Evolutionary conservation across 2,797 vertebrate genomes (phyloP).

Genomic region (Trematomus bernacchii): DNA sequence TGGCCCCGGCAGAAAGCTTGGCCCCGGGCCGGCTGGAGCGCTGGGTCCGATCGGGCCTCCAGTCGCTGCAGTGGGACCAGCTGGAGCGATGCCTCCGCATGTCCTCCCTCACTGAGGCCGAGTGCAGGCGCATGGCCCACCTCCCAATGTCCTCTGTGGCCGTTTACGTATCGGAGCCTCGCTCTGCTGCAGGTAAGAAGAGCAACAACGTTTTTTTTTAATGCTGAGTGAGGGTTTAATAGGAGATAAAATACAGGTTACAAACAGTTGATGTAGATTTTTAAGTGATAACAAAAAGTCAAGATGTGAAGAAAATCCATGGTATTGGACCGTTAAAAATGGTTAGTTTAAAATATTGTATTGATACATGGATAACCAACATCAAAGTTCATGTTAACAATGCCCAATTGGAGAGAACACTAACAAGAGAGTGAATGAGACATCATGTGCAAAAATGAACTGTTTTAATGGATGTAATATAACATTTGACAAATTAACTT

Average conservation of each 20-base stretch:
- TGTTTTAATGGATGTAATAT: too few species aligned
- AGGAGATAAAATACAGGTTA: not conserved
- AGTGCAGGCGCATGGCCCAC: constrained; percentile 81
- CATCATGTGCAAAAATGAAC: too few species aligned
- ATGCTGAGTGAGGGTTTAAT: not conserved
- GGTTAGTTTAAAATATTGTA: too few species aligned
- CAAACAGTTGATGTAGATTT: too few species aligned
- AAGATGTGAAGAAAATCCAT: too few species aligned
- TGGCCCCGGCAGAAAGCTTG: constrained; percentile 37
- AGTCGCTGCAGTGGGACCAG: constrained; percentile 85
- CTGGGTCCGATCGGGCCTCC: constrained; percentile 84
- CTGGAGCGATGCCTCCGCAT: constrained; percentile 82
- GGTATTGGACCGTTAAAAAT: too few species aligned
- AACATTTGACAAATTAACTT: too few species aligned
- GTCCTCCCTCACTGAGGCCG: constrained; percentile 78
- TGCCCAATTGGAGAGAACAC: too few species aligned
- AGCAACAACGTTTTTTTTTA: not conserved
- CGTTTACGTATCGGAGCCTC: constrained; percentile 81
- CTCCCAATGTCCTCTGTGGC: constrained; percentile 80
- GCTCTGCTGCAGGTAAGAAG: constrained; percentile 54
- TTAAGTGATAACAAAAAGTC: too few species aligned
- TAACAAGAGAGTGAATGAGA: too few species aligned
- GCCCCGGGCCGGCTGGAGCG: constrained; percentile 77
- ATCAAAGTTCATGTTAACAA: too few species aligned
- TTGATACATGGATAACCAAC: too few species aligned